phyloP scores from a whole-genome alignment of 92 coral and sea anemone genomes.

The Palythoa grandis region DNA sequence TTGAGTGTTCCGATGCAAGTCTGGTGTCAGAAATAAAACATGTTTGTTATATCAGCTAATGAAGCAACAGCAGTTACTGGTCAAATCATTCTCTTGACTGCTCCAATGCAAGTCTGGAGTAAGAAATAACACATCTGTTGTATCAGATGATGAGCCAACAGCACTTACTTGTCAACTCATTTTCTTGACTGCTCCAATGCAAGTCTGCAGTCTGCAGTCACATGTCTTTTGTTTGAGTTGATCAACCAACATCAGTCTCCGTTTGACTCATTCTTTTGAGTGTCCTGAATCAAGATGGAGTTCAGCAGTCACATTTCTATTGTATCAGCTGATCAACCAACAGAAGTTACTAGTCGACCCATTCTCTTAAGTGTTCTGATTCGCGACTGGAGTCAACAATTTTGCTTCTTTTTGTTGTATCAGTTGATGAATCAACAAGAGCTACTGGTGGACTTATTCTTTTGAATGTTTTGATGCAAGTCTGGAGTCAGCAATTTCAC shows the following conservation, averaged over 20 bases:
- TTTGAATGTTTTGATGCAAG: slow-evolving; percentile 59
- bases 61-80: too few species aligned
- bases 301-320: neutral
- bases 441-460: neutral
- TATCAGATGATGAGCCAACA: too few species aligned
- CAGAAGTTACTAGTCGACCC: neutral
- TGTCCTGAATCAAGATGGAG: too few species aligned
- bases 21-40: too few species aligned
- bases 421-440: neutral
- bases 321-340: neutral
- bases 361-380: neutral
- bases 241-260: neutral
- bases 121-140: too few species aligned
- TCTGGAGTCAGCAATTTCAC: slow-evolving; percentile 89
- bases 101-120: too few species aligned
- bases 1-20: neutral
- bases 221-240: neutral
- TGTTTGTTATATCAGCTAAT: too few species aligned
- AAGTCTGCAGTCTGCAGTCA: too few species aligned
- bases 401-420: neutral
- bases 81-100: too few species aligned
- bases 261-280: neutral
- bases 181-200: too few species aligned
- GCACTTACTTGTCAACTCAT: too few species aligned
- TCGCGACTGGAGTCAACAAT: neutral